Percentiles rank a stretch among this genome's conserved stretches.
phyloP scores from a whole-genome alignment of 2,888 invertebrate species.

The Thera obeliscata region DNA sequence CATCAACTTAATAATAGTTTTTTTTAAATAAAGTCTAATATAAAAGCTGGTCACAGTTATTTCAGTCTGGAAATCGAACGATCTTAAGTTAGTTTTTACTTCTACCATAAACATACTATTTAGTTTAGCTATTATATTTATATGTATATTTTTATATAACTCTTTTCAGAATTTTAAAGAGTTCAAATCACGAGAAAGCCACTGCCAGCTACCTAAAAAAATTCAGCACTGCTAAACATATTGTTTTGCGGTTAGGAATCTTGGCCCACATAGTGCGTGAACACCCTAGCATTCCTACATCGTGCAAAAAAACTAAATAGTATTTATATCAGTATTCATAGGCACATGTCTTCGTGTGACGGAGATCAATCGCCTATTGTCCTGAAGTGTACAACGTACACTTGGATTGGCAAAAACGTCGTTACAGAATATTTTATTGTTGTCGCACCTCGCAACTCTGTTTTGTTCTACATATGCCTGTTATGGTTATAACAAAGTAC shows the following conservation, averaged over 20 bases:
- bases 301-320: slow-evolving; percentile 8
- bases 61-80: no score
- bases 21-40: no score
- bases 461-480: slow-evolving; percentile 6
- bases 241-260: not conserved
- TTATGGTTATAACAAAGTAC: not conserved
- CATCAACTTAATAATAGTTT: no score
- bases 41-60: no score
- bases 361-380: slow-evolving; percentile 21
- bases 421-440: slow-evolving; percentile 13
- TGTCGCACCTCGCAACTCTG: slow-evolving; percentile 14
- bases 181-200: no score
- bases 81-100: no score
- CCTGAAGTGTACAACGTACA: slow-evolving; percentile 8
- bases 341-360: slow-evolving; percentile 6
- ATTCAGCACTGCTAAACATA: no score
- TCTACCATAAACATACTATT: no score
- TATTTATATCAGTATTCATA: slow-evolving; percentile 7
- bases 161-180: no score
- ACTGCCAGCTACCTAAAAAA: no score
- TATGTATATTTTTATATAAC: not conserved
- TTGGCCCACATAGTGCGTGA: not conserved
- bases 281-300: slow-evolving; percentile 5
- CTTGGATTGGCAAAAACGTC: slow-evolving; percentile 9
- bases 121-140: no score